Evolutionary conservation across 2,888 invertebrate genomes (phyloP).

Genomic region (Rhopalosiphum nymphaeae): DNA sequence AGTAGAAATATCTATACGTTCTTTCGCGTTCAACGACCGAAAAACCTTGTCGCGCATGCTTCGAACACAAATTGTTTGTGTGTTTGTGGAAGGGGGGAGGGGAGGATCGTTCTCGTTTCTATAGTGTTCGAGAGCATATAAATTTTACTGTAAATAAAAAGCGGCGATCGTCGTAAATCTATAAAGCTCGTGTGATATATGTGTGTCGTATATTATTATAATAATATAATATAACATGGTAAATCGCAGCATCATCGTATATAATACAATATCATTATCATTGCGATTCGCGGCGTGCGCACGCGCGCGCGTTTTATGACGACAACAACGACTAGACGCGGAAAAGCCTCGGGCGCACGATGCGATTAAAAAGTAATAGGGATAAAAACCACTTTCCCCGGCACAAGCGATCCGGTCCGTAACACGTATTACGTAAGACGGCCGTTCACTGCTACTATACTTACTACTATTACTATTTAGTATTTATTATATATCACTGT

Average conservation of each 20-base stretch:
- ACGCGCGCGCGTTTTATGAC: conserved; percentile 7
- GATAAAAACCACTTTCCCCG: conserved; percentile 62
- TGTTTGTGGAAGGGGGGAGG: no score
- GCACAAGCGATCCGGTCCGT: conserved; percentile 39
- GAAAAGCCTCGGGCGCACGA: conserved; percentile 58
- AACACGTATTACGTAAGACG: conserved; percentile 50
- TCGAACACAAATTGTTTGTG: neutral
- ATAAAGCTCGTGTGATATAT: neutral
- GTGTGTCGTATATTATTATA: neutral
- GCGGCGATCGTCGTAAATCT: neutral
- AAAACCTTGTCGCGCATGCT: neutral
- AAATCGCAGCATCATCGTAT: neutral
- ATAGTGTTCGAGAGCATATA: neutral
- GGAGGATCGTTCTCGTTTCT: neutral
- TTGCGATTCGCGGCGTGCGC: neutral
- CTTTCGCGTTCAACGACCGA: neutral
- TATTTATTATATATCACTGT: neutral
- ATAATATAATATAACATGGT: neutral
- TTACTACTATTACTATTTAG: neutral
- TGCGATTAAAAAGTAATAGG: conserved; percentile 52
- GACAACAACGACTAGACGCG: conserved; percentile 18
- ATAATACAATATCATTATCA: neutral
- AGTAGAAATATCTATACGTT: neutral
- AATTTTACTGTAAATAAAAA: neutral
- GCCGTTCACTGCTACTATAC: conserved; percentile 36